Evolutionary conservation across 2,888 invertebrate genomes (phyloP), one percentile per base, ranked within the genome.

Genomic region (Megaustenia siamemsis): DNA sequence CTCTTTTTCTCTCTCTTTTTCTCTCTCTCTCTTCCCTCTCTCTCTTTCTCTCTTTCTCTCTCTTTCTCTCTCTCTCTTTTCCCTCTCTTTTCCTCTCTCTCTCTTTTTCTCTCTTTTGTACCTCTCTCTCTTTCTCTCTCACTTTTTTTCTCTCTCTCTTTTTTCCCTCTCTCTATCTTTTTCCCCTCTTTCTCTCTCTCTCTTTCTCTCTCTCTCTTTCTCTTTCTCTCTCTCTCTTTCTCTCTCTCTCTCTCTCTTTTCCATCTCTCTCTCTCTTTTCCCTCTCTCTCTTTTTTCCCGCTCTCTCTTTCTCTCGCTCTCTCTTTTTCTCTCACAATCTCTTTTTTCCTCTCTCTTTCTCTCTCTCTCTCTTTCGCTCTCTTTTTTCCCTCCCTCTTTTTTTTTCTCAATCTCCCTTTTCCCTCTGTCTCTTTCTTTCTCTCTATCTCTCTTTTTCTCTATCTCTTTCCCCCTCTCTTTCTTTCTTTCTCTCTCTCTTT

Each of bases 401-500:
- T n/a, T n/a, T n/a, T n/a, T n/a, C n/a, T n/a, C n/a, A n/a, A n/a
- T n/a, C n/a, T n/a, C n/a, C n/a, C n/a, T n/a, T n/a, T n/a, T n/a
- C n/a, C n/a, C n/a, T n/a, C n/a, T n/a, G n/a, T n/a, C n/a, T n/a
- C n/a, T n/a, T n/a, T n/a, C n/a, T n/a, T n/a, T n/a, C n/a, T n/a
- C n/a, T n/a, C n/a, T n/a, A n/a, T n/a, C n/a, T n/a, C n/a, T n/a
- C n/a, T n/a, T n/a, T n/a, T n/a, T n/a, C n/a, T n/a, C n/a, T n/a
- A n/a, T n/a, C n/a, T n/a, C n/a, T n/a, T n/a, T n/a, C n/a, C n/a
- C n/a, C n/a, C n/a, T n/a, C n/a, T n/a, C 40, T n/a, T 71, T 73
- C 82, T 73, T 71, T 82, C 73, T 82, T 40, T 73, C 73, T 56
- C 24, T 73, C 73, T 73, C n/a, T 56, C 40, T 82, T 60, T 82